Evolutionary conservation across 2,797 vertebrate genomes (phyloP).

Genomic region (Varecia variegata): DNA sequence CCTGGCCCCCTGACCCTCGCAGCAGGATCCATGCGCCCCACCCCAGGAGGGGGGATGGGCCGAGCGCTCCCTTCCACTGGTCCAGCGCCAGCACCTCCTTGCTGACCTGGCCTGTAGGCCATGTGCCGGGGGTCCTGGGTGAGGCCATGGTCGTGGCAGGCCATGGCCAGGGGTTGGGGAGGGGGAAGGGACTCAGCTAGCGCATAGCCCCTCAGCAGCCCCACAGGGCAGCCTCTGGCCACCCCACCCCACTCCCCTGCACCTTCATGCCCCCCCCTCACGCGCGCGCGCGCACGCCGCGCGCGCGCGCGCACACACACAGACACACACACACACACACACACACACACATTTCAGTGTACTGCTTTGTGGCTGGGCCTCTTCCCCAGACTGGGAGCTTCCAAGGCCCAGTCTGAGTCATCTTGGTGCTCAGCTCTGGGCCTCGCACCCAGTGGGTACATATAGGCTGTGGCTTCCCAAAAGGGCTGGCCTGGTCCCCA

Average conservation of each 20-base stretch:
- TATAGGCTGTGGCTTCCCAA: neutral
- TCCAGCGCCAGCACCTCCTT: neutral
- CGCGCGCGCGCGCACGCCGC: too few species aligned
- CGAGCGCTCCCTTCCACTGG: neutral
- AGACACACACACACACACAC: neutral
- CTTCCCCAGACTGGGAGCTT: neutral
- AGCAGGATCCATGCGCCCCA: neutral
- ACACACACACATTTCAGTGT: neutral
- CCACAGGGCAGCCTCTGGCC: neutral
- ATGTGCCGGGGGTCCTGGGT: neutral
- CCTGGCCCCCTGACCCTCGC: neutral
- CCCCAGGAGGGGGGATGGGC: neutral
- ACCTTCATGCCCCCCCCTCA: neutral
- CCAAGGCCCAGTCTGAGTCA: constrained; percentile 62
- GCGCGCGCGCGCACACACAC: too few species aligned
- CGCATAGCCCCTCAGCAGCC: neutral
- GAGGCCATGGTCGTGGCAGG: neutral
- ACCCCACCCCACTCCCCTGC: neutral
- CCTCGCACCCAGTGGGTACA: neutral
- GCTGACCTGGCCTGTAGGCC: neutral
- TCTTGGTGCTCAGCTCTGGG: neutral
- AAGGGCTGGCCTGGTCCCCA: neutral
- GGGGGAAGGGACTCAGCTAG: neutral
- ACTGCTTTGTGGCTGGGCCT: neutral
- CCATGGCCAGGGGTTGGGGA: neutral